These are phyloP conservation scores for Hydrolagus affinis DNA, from an alignment of 2,113 vertebrate species.

Conservation along the genomic window DNA sequence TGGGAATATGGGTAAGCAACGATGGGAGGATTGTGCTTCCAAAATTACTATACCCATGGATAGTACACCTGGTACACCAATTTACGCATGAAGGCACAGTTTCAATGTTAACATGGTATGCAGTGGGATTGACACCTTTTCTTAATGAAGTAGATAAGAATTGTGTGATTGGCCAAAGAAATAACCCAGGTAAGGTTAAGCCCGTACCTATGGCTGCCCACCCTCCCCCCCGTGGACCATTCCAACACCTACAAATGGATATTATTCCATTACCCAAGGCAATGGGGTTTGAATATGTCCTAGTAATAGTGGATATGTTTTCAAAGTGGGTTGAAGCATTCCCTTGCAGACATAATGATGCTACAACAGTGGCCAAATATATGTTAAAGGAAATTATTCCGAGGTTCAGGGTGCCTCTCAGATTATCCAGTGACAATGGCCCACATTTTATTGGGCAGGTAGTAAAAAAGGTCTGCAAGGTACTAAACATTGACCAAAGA, in stretches of 20 bases:
- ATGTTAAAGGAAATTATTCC: neutral
- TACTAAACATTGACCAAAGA: neutral
- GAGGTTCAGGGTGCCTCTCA: neutral
- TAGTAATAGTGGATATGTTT: neutral
- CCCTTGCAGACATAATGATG: neutral
- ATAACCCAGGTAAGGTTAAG: too few species aligned
- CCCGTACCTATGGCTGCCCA: neutral
- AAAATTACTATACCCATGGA: too few species aligned
- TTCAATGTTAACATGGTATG: slow-evolving; percentile 8
- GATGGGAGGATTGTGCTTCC: too few species aligned
- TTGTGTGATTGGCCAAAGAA: neutral
- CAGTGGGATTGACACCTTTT: neutral
- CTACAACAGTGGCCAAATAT: neutral
- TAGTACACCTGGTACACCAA: too few species aligned
- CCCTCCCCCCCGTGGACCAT: neutral
- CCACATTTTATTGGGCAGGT: too few species aligned
- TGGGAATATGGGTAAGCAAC: too few species aligned
- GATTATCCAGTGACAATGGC: too few species aligned
- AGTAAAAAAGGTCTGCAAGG: too few species aligned
- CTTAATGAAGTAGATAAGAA: neutral
- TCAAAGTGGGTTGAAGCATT: neutral
- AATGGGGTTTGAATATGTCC: neutral
- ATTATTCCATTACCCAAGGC: neutral
- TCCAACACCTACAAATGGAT: neutral
- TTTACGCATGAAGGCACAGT: too few species aligned